These are phyloP conservation scores for Steatornis caripensis DNA, from an alignment of 2,113 vertebrate species.

Conservation along the genomic window DNA sequence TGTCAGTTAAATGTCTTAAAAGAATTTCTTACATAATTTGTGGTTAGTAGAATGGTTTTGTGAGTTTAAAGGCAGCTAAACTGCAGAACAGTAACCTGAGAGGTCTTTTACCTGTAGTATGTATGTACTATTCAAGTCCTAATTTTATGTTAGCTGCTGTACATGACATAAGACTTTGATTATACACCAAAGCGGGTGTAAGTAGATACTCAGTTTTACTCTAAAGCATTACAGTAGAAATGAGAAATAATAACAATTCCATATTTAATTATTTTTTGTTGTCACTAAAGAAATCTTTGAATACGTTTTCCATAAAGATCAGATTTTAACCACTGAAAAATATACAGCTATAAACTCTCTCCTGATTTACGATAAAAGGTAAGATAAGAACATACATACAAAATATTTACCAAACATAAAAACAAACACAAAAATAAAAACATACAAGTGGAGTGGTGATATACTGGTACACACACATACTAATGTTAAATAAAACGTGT, in stretches of 20 bases:
- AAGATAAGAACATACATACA: conserved; percentile 24
- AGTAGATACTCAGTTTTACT: neutral
- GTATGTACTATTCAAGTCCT: neutral
- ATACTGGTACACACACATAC: neutral
- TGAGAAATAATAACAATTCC: conserved; percentile 3
- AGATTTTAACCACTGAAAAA: conserved; percentile 43
- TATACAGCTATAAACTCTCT: neutral
- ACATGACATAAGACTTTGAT: neutral
- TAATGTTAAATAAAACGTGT: neutral
- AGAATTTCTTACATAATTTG: conserved; percentile 45
- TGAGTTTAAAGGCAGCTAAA: conserved; percentile 25
- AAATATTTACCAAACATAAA: conserved; percentile 40
- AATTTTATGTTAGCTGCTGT: neutral
- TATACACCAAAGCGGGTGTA: neutral
- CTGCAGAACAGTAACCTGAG: neutral
- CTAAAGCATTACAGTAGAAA: conserved; percentile 22
- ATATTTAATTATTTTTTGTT: neutral
- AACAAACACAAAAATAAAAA: neutral
- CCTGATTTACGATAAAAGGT: conserved; percentile 33
- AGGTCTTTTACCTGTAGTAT: neutral
- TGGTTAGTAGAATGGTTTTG: neutral
- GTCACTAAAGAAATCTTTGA: neutral
- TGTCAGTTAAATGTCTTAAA: conserved; percentile 39
- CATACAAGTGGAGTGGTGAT: neutral
- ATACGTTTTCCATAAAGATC: neutral